Conservation (phyloP, 2,888 invertebrate species). For the Rhodophaea formosa region DNA sequence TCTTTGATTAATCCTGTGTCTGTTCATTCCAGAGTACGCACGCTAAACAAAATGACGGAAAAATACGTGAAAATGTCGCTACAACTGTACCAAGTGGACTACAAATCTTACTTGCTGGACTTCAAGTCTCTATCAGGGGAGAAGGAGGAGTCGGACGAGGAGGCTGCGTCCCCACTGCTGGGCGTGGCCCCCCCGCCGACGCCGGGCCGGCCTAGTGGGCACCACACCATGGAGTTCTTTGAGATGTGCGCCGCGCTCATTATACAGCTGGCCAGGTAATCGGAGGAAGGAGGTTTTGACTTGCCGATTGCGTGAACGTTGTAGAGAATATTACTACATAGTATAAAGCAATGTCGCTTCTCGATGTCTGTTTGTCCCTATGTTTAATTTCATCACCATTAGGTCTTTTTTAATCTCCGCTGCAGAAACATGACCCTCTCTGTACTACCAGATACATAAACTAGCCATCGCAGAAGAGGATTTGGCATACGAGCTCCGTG, state of each 20-base stretch:
- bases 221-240: conserved; percentile 99
- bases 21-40: conserved; percentile 86
- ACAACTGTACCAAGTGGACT: conserved; percentile 99
- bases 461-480: too few relatives aligned
- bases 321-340: too few relatives aligned
- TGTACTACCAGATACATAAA: too few relatives aligned
- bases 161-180: conserved; percentile 46
- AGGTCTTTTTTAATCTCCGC: too few relatives aligned
- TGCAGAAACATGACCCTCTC: too few relatives aligned
- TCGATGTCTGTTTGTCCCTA: too few relatives aligned
- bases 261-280: conserved; percentile 96
- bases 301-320: too few relatives aligned
- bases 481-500: too few relatives aligned
- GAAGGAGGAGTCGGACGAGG: conserved; percentile 80
- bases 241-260: conserved; percentile 99
- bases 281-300: background rate
- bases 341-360: too few relatives aligned
- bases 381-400: too few relatives aligned
- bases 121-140: conserved; percentile 96
- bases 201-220: conserved; percentile 78
- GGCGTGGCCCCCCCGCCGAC: conserved; percentile 41
- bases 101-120: conserved; percentile 97
- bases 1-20: too few relatives aligned
- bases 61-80: conserved; percentile 98
- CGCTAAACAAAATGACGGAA: conserved; percentile 90